A percentile compares a stretch with the other conserved stretches of the same genome.
Conservation (phyloP, 2,888 invertebrate genomes). For the Caenorhabditis sp. region DNA sequence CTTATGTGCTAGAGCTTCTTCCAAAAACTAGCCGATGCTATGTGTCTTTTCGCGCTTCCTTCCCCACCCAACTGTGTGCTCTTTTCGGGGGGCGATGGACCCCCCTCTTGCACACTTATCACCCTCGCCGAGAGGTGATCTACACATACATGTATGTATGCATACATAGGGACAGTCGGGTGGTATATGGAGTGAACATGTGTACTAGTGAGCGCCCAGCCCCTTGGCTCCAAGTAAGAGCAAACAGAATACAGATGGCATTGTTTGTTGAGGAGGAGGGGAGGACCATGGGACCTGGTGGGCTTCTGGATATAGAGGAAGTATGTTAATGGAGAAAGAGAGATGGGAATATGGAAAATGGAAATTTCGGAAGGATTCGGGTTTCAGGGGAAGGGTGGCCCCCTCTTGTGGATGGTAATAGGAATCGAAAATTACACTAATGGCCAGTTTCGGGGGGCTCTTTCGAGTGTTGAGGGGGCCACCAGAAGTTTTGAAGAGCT, state of each 20-base stretch:
- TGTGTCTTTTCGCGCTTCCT: slow-evolving; percentile 43
- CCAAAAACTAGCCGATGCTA: background rate
- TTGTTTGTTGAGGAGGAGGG: slow-evolving; percentile 44
- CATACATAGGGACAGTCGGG: slow-evolving; percentile 36
- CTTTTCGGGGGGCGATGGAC: background rate
- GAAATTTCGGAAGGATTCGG: background rate
- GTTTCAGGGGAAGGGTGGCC: slow-evolving; percentile 6
- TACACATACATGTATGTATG: background rate
- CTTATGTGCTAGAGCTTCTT: background rate
- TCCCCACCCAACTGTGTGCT: background rate
- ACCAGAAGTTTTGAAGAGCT: no score
- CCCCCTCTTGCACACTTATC: slow-evolving; percentile 33
- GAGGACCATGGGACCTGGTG: background rate
- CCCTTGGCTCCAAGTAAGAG: slow-evolving; percentile 8
- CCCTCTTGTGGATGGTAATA: no score
- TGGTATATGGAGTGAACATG: slow-evolving; percentile 19
- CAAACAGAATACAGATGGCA: slow-evolving; percentile 67
- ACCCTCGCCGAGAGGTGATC: no score
- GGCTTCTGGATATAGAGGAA: slow-evolving; percentile 8
- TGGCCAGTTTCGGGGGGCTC: slow-evolving; percentile 3
- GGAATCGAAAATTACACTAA: slow-evolving; percentile 6
- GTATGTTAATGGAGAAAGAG: slow-evolving; percentile 52
- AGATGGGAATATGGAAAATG: slow-evolving; percentile 17
- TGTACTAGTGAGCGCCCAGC: background rate
- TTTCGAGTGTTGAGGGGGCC: background rate